Conservation (phyloP, 2,888 invertebrate genomes). For the Eledona agricola region DNA sequence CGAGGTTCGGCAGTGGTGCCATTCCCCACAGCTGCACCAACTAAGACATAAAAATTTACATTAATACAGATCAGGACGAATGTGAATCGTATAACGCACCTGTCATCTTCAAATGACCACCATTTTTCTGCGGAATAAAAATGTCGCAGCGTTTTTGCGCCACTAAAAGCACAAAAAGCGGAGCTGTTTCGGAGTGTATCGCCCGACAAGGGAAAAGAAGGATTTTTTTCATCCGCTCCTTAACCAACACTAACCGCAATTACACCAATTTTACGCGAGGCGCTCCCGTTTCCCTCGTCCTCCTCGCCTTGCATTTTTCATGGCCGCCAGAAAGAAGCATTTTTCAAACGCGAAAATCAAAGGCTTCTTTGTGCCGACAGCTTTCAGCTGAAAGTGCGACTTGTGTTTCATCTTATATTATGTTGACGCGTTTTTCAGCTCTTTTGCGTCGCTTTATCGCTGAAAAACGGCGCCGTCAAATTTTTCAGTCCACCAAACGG, state of each 20-base stretch:
- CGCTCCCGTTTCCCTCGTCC: no score
- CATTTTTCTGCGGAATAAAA: conserved; percentile 10
- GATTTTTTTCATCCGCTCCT: no score
- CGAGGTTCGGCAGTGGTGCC: conserved; percentile 9
- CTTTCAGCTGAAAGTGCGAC: no score
- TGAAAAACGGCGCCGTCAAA: conserved; percentile 13
- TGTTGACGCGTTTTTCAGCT: background rate
- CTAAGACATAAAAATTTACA: conserved; percentile 20
- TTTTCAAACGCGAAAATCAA: no score
- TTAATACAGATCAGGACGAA: conserved; percentile 2
- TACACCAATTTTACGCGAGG: no score
- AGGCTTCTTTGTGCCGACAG: no score
- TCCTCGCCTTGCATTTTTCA: no score
- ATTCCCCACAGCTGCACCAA: conserved; percentile 13
- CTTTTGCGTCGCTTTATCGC: conserved; percentile 2
- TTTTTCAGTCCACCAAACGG: conserved; percentile 11
- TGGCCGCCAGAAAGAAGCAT: no score
- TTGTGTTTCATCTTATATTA: background rate
- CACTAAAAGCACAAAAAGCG: conserved; percentile 1
- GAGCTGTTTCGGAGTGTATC: no score
- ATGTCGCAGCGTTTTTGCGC: conserved; percentile 7
- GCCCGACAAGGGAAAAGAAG: no score
- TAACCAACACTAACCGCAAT: no score
- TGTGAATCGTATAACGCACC: conserved; percentile 10
- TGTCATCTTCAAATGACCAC: conserved; percentile 15